Evolutionary conservation across 1,140 invertebrate genomes (phyloP).

Genomic region (Ceratina japonica): DNA sequence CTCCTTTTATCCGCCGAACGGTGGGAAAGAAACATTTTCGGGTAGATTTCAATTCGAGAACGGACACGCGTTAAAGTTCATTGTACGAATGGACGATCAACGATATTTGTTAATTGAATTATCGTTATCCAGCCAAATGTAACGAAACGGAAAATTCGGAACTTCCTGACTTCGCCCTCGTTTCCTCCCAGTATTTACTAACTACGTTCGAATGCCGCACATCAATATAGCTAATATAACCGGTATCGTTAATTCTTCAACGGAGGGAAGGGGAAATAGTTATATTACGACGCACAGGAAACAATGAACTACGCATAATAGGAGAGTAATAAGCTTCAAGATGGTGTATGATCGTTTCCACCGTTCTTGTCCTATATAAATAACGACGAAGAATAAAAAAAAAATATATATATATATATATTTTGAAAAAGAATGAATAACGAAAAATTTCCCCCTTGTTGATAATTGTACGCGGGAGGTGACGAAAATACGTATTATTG

Average conservation of each 20-base stretch:
- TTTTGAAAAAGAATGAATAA: conserved; percentile 37
- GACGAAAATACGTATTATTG: conserved; percentile 29
- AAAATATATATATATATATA: conserved; percentile 35
- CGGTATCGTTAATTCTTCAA: conserved; percentile 25
- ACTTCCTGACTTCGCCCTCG: conserved; percentile 16
- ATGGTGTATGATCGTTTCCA: conserved; percentile 30
- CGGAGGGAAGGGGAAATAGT: conserved; percentile 30
- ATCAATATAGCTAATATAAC: conserved; percentile 5
- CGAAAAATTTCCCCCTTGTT: conserved; percentile 30
- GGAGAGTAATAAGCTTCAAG: conserved; percentile 30
- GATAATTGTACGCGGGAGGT: conserved; percentile 45
- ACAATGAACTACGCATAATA: conserved; percentile 52
- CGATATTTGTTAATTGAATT: conserved; percentile 25
- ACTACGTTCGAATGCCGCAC: conserved; percentile 18
- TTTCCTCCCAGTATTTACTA: conserved; percentile 31
- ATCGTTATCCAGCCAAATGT: neutral
- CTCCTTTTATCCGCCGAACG: neutral
- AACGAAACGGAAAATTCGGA: conserved; percentile 2
- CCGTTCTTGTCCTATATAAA: conserved; percentile 53
- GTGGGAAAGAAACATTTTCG: neutral
- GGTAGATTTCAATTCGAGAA: neutral
- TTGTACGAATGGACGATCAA: conserved; percentile 10
- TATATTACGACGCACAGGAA: conserved; percentile 56
- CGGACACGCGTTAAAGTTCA: too few species aligned
- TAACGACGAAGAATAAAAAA: conserved; percentile 21